Evolutionary conservation across 2,888 invertebrate species (phyloP).

Genomic region (Anarsia innoxiella): DNA sequence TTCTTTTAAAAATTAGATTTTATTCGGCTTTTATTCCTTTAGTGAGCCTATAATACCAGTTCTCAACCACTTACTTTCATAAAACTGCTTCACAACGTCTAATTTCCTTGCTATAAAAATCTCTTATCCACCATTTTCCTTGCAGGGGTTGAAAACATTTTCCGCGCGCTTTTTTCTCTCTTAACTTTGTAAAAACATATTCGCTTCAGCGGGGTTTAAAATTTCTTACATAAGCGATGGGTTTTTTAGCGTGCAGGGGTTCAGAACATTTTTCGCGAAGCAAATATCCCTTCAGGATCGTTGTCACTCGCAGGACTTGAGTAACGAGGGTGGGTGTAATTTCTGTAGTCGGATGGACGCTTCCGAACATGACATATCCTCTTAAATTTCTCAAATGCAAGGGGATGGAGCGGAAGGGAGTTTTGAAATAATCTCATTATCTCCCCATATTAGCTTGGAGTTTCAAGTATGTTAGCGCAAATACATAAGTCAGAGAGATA

Average conservation of each 20-base stretch:
- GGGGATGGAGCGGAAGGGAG: slow-evolving; percentile 29
- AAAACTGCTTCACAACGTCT: neutral
- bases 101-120: too few relatives aligned
- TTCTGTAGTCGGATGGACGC: slow-evolving; percentile 41
- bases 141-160: too few relatives aligned
- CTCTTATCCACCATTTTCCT: too few relatives aligned
- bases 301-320: slow-evolving; percentile 42
- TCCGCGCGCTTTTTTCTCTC: too few relatives aligned
- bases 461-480: too few relatives aligned
- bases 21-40: slow-evolving; percentile 11
- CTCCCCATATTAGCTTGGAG: too few relatives aligned
- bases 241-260: slow-evolving; percentile 19
- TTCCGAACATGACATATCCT: slow-evolving; percentile 47
- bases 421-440: slow-evolving; percentile 20
- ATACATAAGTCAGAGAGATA: too few relatives aligned
- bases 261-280: slow-evolving; percentile 10
- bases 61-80: slow-evolving; percentile 1
- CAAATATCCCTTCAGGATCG: slow-evolving; percentile 22
- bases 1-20: slow-evolving; percentile 29
- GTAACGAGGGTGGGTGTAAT: slow-evolving; percentile 52
- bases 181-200: too few relatives aligned
- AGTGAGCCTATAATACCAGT: slow-evolving; percentile 4
- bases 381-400: slow-evolving; percentile 52
- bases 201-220: too few relatives aligned
- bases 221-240: too few relatives aligned